Evolutionary conservation across 2,113 vertebrate species (phyloP), one percentile per base, ranked within the genome.

Genomic region (Microcebus murinus): DNA sequence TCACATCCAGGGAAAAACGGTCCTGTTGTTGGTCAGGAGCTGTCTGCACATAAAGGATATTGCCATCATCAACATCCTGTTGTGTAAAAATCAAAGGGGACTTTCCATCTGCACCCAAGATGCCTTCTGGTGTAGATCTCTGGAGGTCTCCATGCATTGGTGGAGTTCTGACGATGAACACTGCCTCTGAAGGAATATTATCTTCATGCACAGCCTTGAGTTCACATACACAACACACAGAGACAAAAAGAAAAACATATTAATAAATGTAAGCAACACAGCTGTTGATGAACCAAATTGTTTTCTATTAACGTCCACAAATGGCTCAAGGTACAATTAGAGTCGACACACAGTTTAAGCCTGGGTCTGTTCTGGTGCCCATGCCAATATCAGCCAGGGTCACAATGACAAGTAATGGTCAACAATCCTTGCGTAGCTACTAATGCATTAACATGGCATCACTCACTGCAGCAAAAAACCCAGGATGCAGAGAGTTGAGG

Each of bases 151-250:
- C 99, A 12, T 99, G 97, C 79, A 95, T 86, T 23, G 99, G 99
- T 81, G 96, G 91, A 18, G 97, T 96, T 94, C 96, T 98, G 90
- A 99, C 95, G 18, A 97, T 98, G 97, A 99, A 99, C 21, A 98
- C 92, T 80, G 99, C 99, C 98, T 99, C 99, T 45, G 98, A 98
- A 59, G 99, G 98, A 97, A 99, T 94, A 98, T 98, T 99, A 96
- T 98, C 99, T 96, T 99, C 98, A 70, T 99, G 99, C 90, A 98
- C 98, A 92, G 99, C 99, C 99, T 99, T 97, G 92, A 98, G 98
- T 90, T 94, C 71, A 65, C 7, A 81, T 3, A 63, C 29, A 59
- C 27, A n/a, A 91, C 81, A 96, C 87, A 98, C 3, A 97, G 3
- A 97, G 42, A 94, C 0, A 50, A 4, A 45, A 97, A 96, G 84